Base-by-base conservation (phyloP, 2,797 vertebrate genomes). In the Coilia nasus region DNA sequence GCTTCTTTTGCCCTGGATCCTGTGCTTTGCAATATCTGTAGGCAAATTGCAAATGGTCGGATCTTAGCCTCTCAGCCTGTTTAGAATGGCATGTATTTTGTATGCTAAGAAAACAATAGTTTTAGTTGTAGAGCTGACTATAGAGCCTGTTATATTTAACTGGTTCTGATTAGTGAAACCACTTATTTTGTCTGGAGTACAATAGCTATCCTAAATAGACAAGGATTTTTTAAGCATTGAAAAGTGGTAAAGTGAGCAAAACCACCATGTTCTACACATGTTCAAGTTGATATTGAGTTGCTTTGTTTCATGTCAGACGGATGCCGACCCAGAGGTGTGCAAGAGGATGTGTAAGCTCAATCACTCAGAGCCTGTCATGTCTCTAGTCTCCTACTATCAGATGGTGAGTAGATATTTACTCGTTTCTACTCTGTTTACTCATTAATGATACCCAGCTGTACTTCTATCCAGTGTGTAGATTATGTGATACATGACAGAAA, bases 241-340 rank as follows among this genome's bases (percentile, higher is more conserved):
- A 64, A 28, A 11, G 23, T 25, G 2, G 4, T 64, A 64, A 64
- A 59, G 0, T 59, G 59, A 60, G 6, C n/a, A 64, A 11, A 25
- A 64, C 11, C 23, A 64, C 23, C 12, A 12, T 3, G 11, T 64
- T 2, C 60, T n/a, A 23, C 6, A 6, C 59, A 64, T 64, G 23
- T 64, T 25, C 1, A 64, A 28, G 23, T 25, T 28, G 28, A 2
- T 35, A 71, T 75, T 75, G 67, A 14, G 25, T 75, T 75, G 31
- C 31, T 35, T 31, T 75, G 31, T 87, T 28, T 47, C 10, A 87
- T 67, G 59, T 81, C 95, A 99, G 98, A 99, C 98, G 6, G 98
- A 99, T 83, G 98, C 98, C 81, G 97, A 99, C 94, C 98, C 98
- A 83, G 98, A 97, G 90, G 97, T 99, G 91, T 99, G 97, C 91